These are phyloP conservation scores for Rissa tridactyla DNA, from an alignment of 2,113 vertebrate species.

Conservation along the genomic window DNA sequence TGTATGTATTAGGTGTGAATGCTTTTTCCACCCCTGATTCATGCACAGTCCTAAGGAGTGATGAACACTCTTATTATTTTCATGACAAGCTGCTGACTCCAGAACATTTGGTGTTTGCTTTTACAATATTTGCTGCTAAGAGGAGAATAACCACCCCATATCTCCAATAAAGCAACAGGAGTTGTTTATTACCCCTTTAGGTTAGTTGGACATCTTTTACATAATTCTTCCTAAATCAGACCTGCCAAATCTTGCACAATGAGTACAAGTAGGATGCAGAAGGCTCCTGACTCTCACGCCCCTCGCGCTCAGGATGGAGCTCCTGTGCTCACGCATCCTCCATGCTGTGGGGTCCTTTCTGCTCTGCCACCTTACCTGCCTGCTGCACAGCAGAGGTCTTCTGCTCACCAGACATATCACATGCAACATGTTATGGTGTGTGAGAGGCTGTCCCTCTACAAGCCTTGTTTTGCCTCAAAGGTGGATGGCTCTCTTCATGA, in stretches of 20 bases:
- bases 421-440: not conserved
- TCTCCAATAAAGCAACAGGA: not conserved
- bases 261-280: not conserved
- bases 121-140: not conserved
- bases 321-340: not conserved
- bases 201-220: not conserved
- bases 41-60: not conserved
- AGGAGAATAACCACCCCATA: not conserved
- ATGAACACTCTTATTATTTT: not conserved
- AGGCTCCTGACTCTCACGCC: not conserved
- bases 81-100: not conserved
- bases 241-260: not conserved
- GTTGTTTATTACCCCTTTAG: not conserved
- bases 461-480: not conserved
- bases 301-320: not conserved
- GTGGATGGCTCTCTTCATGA: not conserved
- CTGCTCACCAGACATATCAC: not conserved
- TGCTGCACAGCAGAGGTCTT: not conserved
- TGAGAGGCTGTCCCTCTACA: not conserved
- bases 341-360: not conserved
- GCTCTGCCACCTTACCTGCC: not conserved
- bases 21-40: not conserved
- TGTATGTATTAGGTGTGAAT: accelerated
- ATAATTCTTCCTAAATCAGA: not conserved
- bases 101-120: not conserved